Conservation (phyloP, 64 coral and sea anemone genomes). For the Dendronephthya gigantea region DNA sequence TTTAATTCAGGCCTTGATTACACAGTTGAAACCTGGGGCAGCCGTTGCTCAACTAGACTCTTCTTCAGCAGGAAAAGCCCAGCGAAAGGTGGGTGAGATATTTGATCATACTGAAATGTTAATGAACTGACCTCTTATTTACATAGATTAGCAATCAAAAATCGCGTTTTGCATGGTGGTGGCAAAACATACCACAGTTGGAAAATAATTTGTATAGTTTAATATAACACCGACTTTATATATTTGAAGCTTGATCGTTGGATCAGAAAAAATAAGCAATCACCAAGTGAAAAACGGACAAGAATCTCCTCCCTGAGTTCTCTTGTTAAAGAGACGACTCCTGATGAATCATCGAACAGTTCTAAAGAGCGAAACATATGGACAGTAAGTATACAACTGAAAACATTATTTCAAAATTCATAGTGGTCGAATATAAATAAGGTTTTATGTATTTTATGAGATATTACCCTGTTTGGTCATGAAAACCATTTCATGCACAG, state of each 20-base stretch:
- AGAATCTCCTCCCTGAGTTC: neutral
- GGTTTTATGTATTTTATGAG: too few species aligned
- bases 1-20: conserved; percentile 48
- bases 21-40: conserved; percentile 45
- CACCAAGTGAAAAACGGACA: neutral
- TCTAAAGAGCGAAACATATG: neutral
- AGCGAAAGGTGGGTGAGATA: conserved; percentile 44
- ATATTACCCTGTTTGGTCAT: too few species aligned
- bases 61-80: conserved; percentile 47
- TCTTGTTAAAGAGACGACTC: neutral
- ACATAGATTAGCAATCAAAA: too few species aligned
- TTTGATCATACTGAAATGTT: too few species aligned
- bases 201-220: neutral
- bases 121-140: too few species aligned
- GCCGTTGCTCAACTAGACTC: conserved; percentile 55
- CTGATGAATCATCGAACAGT: neutral
- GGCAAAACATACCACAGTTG: too few species aligned
- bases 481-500: too few species aligned
- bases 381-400: neutral
- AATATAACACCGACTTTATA: neutral
- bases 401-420: too few species aligned
- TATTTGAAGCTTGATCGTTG: neutral
- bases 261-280: neutral
- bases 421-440: too few species aligned
- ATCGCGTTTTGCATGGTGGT: too few species aligned